phyloP scores from a whole-genome alignment of 2,888 invertebrate genomes.

The Noctua janthe region DNA sequence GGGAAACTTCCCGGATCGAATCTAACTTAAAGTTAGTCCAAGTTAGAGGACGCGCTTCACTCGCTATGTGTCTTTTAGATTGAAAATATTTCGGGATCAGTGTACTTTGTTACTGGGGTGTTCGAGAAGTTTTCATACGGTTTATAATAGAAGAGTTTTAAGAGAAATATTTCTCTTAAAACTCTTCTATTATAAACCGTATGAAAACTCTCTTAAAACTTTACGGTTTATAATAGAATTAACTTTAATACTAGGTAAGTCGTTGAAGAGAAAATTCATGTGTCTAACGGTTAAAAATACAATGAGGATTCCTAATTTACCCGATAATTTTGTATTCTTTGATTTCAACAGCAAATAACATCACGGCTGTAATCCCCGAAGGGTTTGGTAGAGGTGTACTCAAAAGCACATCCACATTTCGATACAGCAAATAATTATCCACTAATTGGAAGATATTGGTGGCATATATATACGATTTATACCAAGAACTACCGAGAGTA shows the following conservation, averaged over 20 bases:
- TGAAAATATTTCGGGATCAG: conserved; percentile 58
- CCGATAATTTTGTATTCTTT: not conserved
- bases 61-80: conserved; percentile 59
- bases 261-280: not conserved
- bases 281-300: not conserved
- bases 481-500: not conserved
- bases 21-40: conserved; percentile 67
- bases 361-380: too few species aligned
- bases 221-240: too few species aligned
- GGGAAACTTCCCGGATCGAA: conserved; percentile 68
- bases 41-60: conserved; percentile 58
- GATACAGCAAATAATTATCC: not conserved
- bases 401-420: too few species aligned
- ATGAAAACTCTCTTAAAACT: too few species aligned
- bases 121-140: not conserved
- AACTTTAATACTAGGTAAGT: too few species aligned
- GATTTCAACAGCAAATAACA: not conserved
- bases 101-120: conserved; percentile 32
- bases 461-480: not conserved
- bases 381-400: too few species aligned
- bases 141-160: conserved; percentile 18
- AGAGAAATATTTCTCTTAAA: not conserved
- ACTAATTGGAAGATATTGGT: not conserved
- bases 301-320: not conserved
- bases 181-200: too few species aligned